Evolutionary conservation across 2,888 invertebrate species (phyloP).

Genomic region (Smittia sp.): DNA sequence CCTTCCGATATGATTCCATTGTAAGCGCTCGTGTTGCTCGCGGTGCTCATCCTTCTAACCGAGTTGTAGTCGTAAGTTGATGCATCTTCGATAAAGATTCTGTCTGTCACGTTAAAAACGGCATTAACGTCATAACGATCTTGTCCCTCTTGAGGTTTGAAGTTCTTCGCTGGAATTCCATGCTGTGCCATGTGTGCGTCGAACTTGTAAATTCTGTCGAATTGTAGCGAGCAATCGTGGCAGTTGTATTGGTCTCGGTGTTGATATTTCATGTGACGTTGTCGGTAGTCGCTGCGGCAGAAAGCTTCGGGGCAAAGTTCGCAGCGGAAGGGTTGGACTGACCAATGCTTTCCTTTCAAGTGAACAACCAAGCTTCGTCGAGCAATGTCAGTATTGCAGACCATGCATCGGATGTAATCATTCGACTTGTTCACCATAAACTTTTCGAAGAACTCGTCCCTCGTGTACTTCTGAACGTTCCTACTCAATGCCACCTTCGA

Average conservation of each 20-base stretch:
- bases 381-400: constrained; percentile 4
- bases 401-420: constrained; percentile 1
- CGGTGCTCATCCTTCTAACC: neutral
- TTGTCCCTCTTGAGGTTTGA: constrained; percentile 10
- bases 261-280: neutral
- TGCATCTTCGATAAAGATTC: neutral
- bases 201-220: constrained; percentile 28
- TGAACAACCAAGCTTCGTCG: neutral
- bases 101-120: no score
- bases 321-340: neutral
- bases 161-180: neutral
- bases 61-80: constrained; percentile 9
- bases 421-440: constrained; percentile 13
- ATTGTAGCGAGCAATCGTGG: neutral
- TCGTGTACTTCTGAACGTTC: neutral
- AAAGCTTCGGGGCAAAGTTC: constrained; percentile 27
- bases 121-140: constrained; percentile 25
- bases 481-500: neutral
- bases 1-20: neutral
- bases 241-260: constrained; percentile 16
- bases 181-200: constrained; percentile 26
- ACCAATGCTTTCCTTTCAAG: constrained; percentile 12
- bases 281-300: constrained; percentile 23
- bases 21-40: neutral
- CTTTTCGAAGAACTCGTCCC: constrained; percentile 22